Evolutionary conservation across 2,797 vertebrate species (phyloP).

Genomic region (Myiothlypis chrysogaster): DNA sequence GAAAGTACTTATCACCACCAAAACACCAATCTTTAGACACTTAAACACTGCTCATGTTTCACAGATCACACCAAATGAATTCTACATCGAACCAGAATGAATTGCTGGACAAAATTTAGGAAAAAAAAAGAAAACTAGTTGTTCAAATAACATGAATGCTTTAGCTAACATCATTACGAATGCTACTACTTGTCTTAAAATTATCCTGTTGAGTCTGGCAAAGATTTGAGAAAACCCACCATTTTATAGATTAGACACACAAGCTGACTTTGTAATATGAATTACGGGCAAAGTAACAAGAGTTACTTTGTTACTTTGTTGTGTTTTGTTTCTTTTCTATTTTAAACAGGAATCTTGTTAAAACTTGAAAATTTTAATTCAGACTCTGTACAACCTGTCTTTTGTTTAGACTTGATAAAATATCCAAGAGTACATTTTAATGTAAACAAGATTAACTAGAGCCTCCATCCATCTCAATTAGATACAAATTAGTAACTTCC

Average conservation of each 20-base stretch:
- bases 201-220: not conserved
- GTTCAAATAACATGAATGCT: not conserved
- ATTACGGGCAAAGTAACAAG: not conserved
- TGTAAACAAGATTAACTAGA: not conserved
- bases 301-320: not conserved
- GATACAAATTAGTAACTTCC: not conserved
- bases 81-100: not conserved
- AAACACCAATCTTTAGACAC: not conserved
- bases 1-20: not conserved
- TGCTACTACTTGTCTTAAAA: not conserved
- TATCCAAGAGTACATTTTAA: not conserved
- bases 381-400: not conserved
- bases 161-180: not conserved
- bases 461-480: not conserved
- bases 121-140: not conserved
- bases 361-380: not conserved
- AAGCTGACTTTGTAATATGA: fast-evolving
- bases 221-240: not conserved
- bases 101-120: not conserved
- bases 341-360: not conserved
- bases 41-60: not conserved
- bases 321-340: not conserved
- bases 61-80: not conserved
- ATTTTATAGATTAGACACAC: not conserved
- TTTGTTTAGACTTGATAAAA: not conserved